These are phyloP conservation scores for Porites lutea DNA, from an alignment of 64 coral and sea anemone genomes.

Conservation along the genomic window DNA sequence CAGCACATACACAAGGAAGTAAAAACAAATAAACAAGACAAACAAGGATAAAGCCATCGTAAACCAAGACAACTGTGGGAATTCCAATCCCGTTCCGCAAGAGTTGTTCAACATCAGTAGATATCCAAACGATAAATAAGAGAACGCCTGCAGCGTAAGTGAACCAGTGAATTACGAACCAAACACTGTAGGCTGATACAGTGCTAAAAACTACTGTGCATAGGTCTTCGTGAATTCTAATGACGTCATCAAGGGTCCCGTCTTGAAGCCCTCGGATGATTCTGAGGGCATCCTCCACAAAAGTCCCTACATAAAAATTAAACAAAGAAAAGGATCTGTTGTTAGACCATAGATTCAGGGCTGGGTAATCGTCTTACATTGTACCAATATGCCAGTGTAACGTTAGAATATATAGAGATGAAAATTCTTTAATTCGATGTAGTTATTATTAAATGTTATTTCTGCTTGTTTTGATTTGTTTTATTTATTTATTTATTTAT, in stretches of 20 bases:
- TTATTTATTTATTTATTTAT: too few relatives aligned
- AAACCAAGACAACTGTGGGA: not conserved
- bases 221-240: not conserved
- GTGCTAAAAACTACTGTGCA: constrained; percentile 10
- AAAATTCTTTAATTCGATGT: too few relatives aligned
- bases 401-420: too few relatives aligned
- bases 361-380: too few relatives aligned
- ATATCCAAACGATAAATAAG: not conserved
- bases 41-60: not conserved
- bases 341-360: too few relatives aligned
- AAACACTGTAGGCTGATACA: not conserved
- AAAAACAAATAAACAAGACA: not conserved
- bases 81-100: too few relatives aligned
- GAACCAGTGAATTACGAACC: constrained; percentile 1
- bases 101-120: not conserved
- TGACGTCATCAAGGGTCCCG: not conserved
- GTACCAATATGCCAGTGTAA: too few relatives aligned
- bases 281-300: not conserved
- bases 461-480: too few relatives aligned
- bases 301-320: not conserved
- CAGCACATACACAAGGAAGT: not conserved
- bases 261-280: not conserved
- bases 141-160: constrained; percentile 3
- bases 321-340: too few relatives aligned
- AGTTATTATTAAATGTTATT: too few relatives aligned